These are phyloP conservation scores for Pseudomyrmex flavicornis DNA, from an alignment of 1,140 invertebrate genomes.

Conservation along the genomic window DNA sequence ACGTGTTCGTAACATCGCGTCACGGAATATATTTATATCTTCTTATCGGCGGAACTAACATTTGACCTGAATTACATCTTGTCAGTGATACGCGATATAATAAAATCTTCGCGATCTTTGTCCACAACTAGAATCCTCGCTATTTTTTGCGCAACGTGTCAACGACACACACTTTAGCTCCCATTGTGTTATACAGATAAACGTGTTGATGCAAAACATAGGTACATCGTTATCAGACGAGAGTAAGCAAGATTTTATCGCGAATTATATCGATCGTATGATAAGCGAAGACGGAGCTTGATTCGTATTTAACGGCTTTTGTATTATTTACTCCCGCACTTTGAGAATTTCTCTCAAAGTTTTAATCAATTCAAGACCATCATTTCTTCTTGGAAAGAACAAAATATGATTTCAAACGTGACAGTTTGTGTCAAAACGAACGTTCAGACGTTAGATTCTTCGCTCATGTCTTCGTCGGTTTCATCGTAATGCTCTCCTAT, in stretches of 20 bases:
- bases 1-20: not conserved
- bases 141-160: constrained; percentile 16
- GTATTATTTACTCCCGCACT: not conserved
- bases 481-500: not conserved
- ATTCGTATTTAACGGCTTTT: not conserved
- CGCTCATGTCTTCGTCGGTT: not conserved
- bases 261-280: not conserved
- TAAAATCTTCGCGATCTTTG: not conserved
- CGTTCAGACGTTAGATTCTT: not conserved
- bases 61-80: not conserved
- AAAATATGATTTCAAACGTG: not conserved
- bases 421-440: not conserved
- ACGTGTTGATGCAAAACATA: constrained; percentile 11
- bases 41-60: constrained; percentile 23
- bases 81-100: constrained; percentile 23
- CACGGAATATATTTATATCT: constrained; percentile 29
- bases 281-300: not conserved
- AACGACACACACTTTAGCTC: constrained; percentile 6
- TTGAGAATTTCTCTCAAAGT: not conserved
- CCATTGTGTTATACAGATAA: constrained; percentile 3
- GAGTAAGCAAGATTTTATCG: not conserved
- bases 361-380: not conserved
- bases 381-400: no score
- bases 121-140: constrained; percentile 3
- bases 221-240: not conserved